Conservation (phyloP, 2,797 vertebrate genomes). For the Phoeniculus purpureus region DNA sequence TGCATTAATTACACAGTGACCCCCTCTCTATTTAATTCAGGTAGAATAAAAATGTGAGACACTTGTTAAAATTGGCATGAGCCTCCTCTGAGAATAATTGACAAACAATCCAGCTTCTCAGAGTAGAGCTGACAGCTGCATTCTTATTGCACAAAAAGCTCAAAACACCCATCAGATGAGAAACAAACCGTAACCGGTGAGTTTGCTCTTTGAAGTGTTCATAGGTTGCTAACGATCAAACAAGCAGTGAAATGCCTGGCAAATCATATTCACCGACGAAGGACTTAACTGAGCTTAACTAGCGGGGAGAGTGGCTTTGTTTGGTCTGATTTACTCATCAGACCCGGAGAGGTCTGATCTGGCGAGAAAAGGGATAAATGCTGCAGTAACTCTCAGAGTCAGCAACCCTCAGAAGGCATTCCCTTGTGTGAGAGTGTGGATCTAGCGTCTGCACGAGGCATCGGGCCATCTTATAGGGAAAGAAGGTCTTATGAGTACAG, state of each 20-base stretch:
- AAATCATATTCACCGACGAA: neutral
- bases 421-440: neutral
- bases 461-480: neutral
- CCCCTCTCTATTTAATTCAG: neutral
- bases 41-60: neutral
- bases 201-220: neutral
- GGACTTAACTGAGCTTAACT: neutral
- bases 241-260: neutral
- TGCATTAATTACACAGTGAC: rapidly evolving
- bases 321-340: neutral
- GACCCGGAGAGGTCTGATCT: neutral
- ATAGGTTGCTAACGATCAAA: neutral
- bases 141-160: neutral
- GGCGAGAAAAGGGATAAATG: neutral
- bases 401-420: neutral
- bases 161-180: rapidly evolving
- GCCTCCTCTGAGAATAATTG: neutral
- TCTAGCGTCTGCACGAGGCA: neutral
- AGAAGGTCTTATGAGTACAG: rapidly evolving
- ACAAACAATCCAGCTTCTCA: neutral
- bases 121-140: neutral
- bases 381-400: neutral
- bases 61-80: neutral
- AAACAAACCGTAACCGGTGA: neutral
- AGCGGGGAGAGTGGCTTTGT: neutral